A percentile compares a stretch with the other conserved stretches of the same genome.
Conservation (phyloP, 2,113 vertebrate genomes). For the Channa maculata region DNA sequence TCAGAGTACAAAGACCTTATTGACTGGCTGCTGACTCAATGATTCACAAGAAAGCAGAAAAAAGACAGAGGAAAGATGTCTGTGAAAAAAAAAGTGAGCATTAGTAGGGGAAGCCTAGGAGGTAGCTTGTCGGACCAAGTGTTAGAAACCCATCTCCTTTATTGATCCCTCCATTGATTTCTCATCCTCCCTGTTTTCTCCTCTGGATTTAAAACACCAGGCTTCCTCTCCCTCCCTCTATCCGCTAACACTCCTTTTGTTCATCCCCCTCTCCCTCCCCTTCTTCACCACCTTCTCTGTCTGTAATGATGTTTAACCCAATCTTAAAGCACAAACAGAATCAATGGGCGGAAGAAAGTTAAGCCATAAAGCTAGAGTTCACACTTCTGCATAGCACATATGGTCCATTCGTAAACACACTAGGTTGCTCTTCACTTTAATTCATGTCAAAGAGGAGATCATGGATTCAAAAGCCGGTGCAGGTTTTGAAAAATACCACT, state of each 20-base stretch:
- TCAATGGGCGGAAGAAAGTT: constrained; percentile 64
- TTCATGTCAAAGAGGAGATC: constrained; percentile 6
- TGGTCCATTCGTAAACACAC: constrained; percentile 36
- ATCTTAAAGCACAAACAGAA: constrained; percentile 66
- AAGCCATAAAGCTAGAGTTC: constrained; percentile 43
- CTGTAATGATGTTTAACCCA: constrained; percentile 64
- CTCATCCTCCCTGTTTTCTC: constrained; percentile 78
- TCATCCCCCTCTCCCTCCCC: constrained; percentile 65
- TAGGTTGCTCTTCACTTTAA: neutral
- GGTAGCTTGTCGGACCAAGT: constrained; percentile 69
- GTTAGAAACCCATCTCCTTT: constrained; percentile 80
- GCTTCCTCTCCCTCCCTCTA: constrained; percentile 58
- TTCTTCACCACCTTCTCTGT: constrained; percentile 33
- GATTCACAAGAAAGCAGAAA: constrained; percentile 76
- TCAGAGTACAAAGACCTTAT: constrained; percentile 83
- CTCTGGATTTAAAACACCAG: constrained; percentile 81
- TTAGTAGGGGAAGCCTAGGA: constrained; percentile 69
- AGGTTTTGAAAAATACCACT: constrained; percentile 6
- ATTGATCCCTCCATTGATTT: constrained; percentile 83
- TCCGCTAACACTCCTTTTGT: constrained; percentile 54
- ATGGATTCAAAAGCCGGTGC: neutral
- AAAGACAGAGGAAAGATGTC: constrained; percentile 49
- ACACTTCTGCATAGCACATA: constrained; percentile 41
- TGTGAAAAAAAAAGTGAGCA: constrained; percentile 50
- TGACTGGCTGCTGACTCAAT: constrained; percentile 84